These are phyloP conservation scores for Pseudomugil gertrudae DNA, from an alignment of 2,797 vertebrate genomes.

Conservation along the genomic window DNA sequence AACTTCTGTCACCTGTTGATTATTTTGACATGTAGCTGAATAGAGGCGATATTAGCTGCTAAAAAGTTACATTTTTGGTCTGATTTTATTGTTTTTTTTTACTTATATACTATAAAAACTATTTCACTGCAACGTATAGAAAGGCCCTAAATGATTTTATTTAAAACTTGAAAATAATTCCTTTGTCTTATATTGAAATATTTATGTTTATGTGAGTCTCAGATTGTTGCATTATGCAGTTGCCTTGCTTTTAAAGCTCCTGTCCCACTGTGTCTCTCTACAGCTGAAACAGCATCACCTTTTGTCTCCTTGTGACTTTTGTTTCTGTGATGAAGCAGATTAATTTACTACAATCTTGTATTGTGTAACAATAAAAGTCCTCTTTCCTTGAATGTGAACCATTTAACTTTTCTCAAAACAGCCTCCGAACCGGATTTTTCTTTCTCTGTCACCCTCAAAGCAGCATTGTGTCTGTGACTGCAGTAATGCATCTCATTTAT, in stretches of 20 bases:
- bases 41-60: no score
- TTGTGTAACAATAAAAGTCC: neutral
- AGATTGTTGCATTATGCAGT: neutral
- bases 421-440: neutral
- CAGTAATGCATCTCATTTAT: neutral
- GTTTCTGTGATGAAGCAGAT: neutral
- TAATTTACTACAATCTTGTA: neutral
- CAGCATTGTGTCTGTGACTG: neutral
- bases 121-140: no score
- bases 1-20: no score
- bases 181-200: neutral
- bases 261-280: no score
- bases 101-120: no score
- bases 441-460: neutral
- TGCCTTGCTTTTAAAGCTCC: neutral
- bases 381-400: neutral
- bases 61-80: no score
- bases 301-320: neutral
- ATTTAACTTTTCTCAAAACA: neutral
- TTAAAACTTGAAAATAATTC: neutral
- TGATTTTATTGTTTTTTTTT: no score
- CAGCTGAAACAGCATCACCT: no score
- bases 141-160: no score
- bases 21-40: no score
- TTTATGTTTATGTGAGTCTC: neutral